phyloP scores from a whole-genome alignment of 2,888 invertebrate genomes.

The Caenorhabditis angaria region DNA sequence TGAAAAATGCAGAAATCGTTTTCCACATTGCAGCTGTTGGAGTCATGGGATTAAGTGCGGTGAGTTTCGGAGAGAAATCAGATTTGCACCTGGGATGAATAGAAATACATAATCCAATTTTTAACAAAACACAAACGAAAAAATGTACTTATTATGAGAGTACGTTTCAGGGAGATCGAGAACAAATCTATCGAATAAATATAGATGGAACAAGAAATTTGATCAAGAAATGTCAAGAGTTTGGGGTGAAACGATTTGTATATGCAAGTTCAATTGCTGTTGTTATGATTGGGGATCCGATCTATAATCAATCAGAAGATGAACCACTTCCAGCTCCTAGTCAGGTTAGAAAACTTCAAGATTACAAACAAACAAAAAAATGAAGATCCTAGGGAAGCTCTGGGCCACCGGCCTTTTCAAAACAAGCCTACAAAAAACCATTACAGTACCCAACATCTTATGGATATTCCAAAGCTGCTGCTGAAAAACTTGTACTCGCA shows the following conservation, averaged over 20 bases:
- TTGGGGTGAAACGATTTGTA: constrained; percentile 16
- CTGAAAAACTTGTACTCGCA: constrained; percentile 16
- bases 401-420: no score
- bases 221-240: constrained; percentile 13
- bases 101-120: background rate
- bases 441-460: constrained; percentile 34
- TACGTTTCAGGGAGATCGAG: background rate
- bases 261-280: constrained; percentile 23
- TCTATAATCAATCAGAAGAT: constrained; percentile 13
- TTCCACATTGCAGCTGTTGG: constrained; percentile 36
- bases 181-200: constrained; percentile 11
- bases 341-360: constrained; percentile 11
- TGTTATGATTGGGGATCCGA: constrained; percentile 22
- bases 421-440: no score
- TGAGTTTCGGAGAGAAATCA: background rate
- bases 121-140: background rate
- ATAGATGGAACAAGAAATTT: constrained; percentile 15
- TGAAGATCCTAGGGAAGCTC: no score
- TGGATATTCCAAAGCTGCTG: constrained; percentile 23
- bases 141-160: background rate
- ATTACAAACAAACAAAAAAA: no score
- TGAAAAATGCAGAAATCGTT: constrained; percentile 15
- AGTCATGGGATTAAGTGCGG: constrained; percentile 17
- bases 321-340: constrained; percentile 7
- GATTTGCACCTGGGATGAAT: no score